Conservation (phyloP, 2,888 invertebrate genomes). For the Tetragnatha montana region DNA sequence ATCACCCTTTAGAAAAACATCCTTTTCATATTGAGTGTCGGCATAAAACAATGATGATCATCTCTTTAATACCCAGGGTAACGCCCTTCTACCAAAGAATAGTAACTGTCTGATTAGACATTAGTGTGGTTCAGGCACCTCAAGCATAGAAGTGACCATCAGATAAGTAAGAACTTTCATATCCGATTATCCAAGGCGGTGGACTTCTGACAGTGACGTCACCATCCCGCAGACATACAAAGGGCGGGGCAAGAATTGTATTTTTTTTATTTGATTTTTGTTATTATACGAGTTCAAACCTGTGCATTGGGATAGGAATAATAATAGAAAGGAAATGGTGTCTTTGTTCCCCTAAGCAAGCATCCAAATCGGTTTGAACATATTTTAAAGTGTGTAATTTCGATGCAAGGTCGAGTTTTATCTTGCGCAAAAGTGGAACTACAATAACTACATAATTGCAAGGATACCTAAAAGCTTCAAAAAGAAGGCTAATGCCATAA, state of each 20-base stretch:
- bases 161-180: too few species aligned
- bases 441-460: too few species aligned
- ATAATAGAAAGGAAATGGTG: conserved; percentile 10
- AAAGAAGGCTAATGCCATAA: neutral
- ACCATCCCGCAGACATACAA: conserved; percentile 9
- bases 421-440: neutral
- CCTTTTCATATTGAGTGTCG: too few species aligned
- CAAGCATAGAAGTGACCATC: too few species aligned
- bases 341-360: conserved; percentile 2
- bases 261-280: neutral
- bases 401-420: neutral
- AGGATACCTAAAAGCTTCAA: too few species aligned
- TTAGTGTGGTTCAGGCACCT: too few species aligned
- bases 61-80: too few species aligned
- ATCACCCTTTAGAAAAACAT: too few species aligned
- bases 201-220: conserved; percentile 14
- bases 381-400: neutral
- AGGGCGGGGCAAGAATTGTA: neutral
- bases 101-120: too few species aligned
- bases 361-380: neutral
- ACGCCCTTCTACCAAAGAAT: too few species aligned
- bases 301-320: neutral
- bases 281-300: neutral
- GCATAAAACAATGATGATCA: too few species aligned
- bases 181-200: neutral